Base-by-base conservation (phyloP, 92 coral and sea anemone species). In the Epizoanthus ramosus region DNA sequence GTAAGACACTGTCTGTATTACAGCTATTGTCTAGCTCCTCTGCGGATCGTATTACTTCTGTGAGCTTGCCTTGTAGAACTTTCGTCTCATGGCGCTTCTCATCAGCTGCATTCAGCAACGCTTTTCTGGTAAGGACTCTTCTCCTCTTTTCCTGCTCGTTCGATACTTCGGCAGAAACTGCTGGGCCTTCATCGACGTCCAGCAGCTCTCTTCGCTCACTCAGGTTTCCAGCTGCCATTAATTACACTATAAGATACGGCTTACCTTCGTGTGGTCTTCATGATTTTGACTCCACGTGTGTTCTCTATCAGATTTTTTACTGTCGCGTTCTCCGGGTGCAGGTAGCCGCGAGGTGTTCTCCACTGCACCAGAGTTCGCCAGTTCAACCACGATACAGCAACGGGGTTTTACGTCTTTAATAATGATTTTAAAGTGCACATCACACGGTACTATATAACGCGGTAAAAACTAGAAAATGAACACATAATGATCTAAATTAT, bases 311-410 rank as follows among this genome's bases (percentile, higher is more conserved):
- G 85, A 68, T 18, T 81, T 68, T 81, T 81, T 81, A 81, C 71
- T 84, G 87, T 84, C 60, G 88, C 83, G 83, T 84, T 84, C 83
- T 75, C 31, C 31, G 31, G 31, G 31, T 28, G 31, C 31, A 28
- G 31, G 2, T 28, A 28, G 31, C 31, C 31, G 31, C 31, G 31
- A 28, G 31, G 31, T 28, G 31, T 28, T 28, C 31, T 28, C 1
- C 2, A 28, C 31, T 28, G 31, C 31, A 28, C 31, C 31, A 28
- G 31, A 28, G 31, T 28, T 28, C 31, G 31, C 31, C 31, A 28
- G 31, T 28, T 28, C 31, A 28, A 28, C 31, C 31, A 28, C 31
- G 31, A 28, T 28, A 28, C 31, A 28, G 31, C 31, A 28, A 28
- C 2, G 31, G 31, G 31, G 2, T 28, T 28, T 28, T 28, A 2